Evolutionary conservation across 2,797 vertebrate species (phyloP).

Genomic region (Dipus sagitta): DNA sequence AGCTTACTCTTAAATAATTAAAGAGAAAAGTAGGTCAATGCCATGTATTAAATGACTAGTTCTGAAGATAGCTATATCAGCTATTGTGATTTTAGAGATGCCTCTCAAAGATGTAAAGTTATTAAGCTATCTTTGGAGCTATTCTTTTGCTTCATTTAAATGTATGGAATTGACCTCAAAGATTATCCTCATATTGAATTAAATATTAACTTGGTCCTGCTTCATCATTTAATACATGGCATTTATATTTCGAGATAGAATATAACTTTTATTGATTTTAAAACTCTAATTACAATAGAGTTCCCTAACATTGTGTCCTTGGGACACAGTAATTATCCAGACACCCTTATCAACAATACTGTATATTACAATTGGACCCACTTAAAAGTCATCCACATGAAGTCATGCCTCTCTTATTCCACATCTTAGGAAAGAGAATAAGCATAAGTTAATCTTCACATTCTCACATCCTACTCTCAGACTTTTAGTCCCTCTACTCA

Average conservation of each 20-base stretch:
- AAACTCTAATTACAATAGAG: slow-evolving; percentile 80
- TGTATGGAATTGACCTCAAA: slow-evolving; percentile 77
- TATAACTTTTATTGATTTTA: slow-evolving; percentile 84
- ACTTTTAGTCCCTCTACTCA: slow-evolving; percentile 42
- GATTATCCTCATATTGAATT: slow-evolving; percentile 82
- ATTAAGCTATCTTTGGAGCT: slow-evolving; percentile 75
- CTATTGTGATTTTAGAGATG: slow-evolving; percentile 77
- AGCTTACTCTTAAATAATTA: slow-evolving; percentile 85
- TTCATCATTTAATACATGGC: slow-evolving; percentile 74
- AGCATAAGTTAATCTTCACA: slow-evolving; percentile 39
- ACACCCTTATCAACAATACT: slow-evolving; percentile 60
- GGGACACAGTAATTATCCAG: slow-evolving; percentile 75
- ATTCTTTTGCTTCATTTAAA: slow-evolving; percentile 82
- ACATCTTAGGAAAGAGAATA: slow-evolving; percentile 55
- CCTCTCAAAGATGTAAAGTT: slow-evolving; percentile 78
- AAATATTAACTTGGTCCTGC: slow-evolving; percentile 81
- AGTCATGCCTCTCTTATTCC: slow-evolving; percentile 54
- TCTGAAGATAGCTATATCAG: slow-evolving; percentile 70
- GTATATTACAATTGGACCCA: slow-evolving; percentile 66
- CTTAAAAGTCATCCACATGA: slow-evolving; percentile 73
- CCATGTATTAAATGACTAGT: slow-evolving; percentile 80
- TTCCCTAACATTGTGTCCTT: slow-evolving; percentile 79
- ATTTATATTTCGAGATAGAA: slow-evolving; percentile 81
- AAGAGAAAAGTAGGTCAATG: slow-evolving; percentile 85
- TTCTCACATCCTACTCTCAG: slow-evolving; percentile 37